Evolutionary conservation across 2,113 vertebrate genomes (phyloP).

Genomic region (Anhinga anhinga): DNA sequence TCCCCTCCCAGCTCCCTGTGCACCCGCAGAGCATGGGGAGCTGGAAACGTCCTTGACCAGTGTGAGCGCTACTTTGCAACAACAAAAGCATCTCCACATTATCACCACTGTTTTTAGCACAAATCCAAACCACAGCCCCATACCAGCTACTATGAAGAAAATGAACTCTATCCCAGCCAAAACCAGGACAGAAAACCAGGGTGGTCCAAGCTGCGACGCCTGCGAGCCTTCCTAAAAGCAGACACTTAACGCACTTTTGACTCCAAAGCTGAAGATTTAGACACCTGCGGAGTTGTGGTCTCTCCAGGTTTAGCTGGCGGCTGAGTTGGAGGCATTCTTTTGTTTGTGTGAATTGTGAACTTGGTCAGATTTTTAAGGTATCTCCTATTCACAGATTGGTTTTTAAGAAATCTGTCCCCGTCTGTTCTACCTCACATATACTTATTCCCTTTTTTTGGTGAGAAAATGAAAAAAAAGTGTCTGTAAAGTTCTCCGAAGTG

Average conservation of each 20-base stretch:
- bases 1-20: too few species aligned
- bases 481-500: neutral
- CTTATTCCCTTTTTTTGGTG: too few species aligned
- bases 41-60: too few species aligned
- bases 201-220: rapidly evolving
- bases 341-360: neutral
- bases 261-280: rapidly evolving
- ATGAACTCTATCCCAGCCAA: too few species aligned
- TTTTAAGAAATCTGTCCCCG: neutral
- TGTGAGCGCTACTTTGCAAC: too few species aligned
- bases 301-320: neutral
- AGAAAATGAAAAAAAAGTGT: neutral
- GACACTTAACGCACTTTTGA: neutral
- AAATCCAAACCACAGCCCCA: too few species aligned
- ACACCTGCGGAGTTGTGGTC: neutral
- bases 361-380: neutral
- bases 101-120: too few species aligned
- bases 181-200: neutral
- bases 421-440: neutral
- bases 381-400: neutral
- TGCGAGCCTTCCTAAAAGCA: neutral
- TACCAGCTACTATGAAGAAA: too few species aligned
- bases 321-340: neutral
- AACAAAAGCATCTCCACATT: too few species aligned
- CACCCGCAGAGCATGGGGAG: too few species aligned